These are phyloP conservation scores for Hirtodrosophila confusa DNA, from an alignment of 2,888 invertebrate species.

Conservation along the genomic window DNA sequence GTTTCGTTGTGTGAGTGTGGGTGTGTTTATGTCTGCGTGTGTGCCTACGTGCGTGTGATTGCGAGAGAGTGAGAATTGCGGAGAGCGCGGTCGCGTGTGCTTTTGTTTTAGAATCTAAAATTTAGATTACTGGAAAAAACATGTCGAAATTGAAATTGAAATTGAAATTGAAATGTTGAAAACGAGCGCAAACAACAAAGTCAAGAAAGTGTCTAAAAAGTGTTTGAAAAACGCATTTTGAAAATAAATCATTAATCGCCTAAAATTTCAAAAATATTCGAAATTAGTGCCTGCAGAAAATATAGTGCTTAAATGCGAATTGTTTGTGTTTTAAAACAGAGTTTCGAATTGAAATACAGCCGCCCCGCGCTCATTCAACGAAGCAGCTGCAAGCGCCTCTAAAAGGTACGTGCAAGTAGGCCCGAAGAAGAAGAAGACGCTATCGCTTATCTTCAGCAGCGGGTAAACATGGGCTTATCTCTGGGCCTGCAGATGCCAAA, in stretches of 20 bases:
- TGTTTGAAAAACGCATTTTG: slow-evolving; percentile 33
- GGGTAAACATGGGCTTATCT: slow-evolving; percentile 56
- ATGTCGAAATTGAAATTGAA: slow-evolving; percentile 62
- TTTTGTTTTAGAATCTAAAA: slow-evolving; percentile 47
- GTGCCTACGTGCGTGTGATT: slow-evolving; percentile 8
- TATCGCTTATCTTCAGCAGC: slow-evolving; percentile 50
- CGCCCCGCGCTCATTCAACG: not conserved
- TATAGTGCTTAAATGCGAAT: slow-evolving; percentile 18
- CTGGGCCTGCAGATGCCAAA: slow-evolving; percentile 51
- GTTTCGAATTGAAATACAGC: slow-evolving; percentile 4
- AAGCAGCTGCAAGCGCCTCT: slow-evolving; percentile 50
- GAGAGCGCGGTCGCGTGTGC: slow-evolving; percentile 38
- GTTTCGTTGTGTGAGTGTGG: slow-evolving; percentile 31
- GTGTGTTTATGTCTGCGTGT: slow-evolving; percentile 31
- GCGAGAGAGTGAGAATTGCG: not conserved
- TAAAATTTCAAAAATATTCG: slow-evolving; percentile 22
- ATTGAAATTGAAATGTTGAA: slow-evolving; percentile 55
- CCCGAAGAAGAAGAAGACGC: slow-evolving; percentile 33
- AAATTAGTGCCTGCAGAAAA: slow-evolving; percentile 16
- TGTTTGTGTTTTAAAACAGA: slow-evolving; percentile 24
- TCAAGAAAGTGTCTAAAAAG: slow-evolving; percentile 34
- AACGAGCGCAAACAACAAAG: slow-evolving; percentile 48
- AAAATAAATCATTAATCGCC: slow-evolving; percentile 14
- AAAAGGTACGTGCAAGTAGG: slow-evolving; percentile 56
- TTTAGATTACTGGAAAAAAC: slow-evolving; percentile 60